Percentiles rank a stretch among this genome's conserved stretches.
Evolutionary conservation across 2,888 invertebrate genomes (phyloP).

Genomic region (Pyrrhia umbra): DNA sequence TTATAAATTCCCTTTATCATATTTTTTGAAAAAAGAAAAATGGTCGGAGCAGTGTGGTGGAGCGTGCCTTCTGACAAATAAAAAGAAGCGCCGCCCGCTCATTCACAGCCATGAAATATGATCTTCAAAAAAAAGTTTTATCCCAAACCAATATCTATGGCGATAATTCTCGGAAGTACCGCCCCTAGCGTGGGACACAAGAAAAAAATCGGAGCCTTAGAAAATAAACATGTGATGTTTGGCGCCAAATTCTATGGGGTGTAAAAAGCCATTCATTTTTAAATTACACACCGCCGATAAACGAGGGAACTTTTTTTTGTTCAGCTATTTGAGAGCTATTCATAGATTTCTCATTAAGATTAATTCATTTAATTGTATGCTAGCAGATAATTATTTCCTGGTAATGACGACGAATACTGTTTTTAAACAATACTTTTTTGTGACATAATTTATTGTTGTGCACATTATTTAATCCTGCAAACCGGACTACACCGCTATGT

Average conservation of each 20-base stretch:
- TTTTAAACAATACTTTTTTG: slow-evolving; percentile 19
- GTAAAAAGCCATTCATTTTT: slow-evolving; percentile 63
- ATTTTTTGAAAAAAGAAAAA: slow-evolving; percentile 8
- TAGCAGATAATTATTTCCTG: slow-evolving; percentile 18
- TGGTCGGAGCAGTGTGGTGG: slow-evolving; percentile 1
- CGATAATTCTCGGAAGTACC: slow-evolving; percentile 70
- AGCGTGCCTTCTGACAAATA: slow-evolving; percentile 47
- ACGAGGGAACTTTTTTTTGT: slow-evolving; percentile 3
- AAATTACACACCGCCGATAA: slow-evolving; percentile 37
- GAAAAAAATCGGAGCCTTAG: slow-evolving; percentile 61
- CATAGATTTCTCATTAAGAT: slow-evolving; percentile 40
- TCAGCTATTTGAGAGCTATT: slow-evolving; percentile 20
- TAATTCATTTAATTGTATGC: slow-evolving; percentile 23
- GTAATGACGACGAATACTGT: slow-evolving; percentile 4
- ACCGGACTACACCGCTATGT: background rate
- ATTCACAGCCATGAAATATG: slow-evolving; percentile 64
- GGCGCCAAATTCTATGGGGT: slow-evolving; percentile 63
- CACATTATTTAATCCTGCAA: slow-evolving; percentile 13
- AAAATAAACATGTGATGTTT: slow-evolving; percentile 60
- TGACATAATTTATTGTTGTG: slow-evolving; percentile 19
- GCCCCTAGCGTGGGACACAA: slow-evolving; percentile 64
- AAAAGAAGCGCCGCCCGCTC: slow-evolving; percentile 61
- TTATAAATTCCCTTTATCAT: slow-evolving; percentile 6
- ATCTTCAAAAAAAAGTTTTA: slow-evolving; percentile 54
- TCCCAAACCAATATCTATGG: slow-evolving; percentile 53